phyloP scores from a whole-genome alignment of 2,888 invertebrate genomes.

The Agrochola circellaris region DNA sequence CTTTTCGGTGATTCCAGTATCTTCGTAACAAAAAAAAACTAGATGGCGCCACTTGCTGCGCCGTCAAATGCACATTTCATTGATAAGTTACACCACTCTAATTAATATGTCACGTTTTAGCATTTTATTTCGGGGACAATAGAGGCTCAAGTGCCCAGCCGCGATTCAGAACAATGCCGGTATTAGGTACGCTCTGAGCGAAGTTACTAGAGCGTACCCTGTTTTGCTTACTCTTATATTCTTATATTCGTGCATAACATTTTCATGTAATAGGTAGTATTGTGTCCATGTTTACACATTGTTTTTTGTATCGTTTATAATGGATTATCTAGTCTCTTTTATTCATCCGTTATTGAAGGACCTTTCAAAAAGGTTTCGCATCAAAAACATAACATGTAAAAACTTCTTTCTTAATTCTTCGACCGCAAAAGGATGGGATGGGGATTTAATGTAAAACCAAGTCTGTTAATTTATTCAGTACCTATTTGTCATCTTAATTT shows the following conservation, averaged over 20 bases:
- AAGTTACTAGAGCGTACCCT: conserved; percentile 71
- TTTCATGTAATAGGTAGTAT: conserved; percentile 38
- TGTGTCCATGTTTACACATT: conserved; percentile 10
- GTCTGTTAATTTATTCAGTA: too few species aligned
- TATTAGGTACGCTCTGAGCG: conserved; percentile 49
- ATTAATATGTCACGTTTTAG: conserved; percentile 35
- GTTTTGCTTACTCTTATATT: conserved; percentile 63
- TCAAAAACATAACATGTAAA: too few species aligned
- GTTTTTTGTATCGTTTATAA: conserved; percentile 12
- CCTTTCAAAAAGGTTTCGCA: not conserved
- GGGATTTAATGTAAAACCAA: too few species aligned
- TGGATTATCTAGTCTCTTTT: not conserved
- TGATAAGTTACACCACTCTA: conserved; percentile 10
- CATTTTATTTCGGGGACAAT: conserved; percentile 37
- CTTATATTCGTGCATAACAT: conserved; percentile 49
- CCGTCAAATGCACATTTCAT: not conserved
- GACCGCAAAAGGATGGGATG: too few species aligned
- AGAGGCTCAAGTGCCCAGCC: conserved; percentile 22
- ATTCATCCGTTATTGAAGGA: not conserved
- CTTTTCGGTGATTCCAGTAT: too few species aligned
- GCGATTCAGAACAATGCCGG: conserved; percentile 60
- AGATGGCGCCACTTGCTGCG: too few species aligned
- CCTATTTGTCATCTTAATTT: too few species aligned
- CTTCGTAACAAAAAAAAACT: too few species aligned
- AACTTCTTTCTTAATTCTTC: too few species aligned